Percentiles rank a stretch among this genome's conserved stretches.
Conservation (phyloP, 2,113 vertebrate species). For the Cyanistes caeruleus region DNA sequence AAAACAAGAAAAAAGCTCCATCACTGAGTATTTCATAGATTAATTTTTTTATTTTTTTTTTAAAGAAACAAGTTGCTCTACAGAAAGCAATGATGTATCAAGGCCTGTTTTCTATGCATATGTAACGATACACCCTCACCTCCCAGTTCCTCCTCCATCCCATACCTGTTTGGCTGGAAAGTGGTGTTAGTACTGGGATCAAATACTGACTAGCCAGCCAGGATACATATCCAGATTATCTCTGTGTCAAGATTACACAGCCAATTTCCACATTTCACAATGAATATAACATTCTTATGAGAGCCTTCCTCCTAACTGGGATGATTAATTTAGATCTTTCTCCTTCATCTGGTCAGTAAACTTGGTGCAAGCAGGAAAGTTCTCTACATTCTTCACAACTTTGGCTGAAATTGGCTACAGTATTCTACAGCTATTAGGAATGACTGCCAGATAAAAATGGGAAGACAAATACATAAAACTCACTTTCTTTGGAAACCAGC, state of each 20-base stretch:
- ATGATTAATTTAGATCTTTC: not conserved
- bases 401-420: not conserved
- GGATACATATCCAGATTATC: not conserved
- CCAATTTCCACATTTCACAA: not conserved
- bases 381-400: not conserved
- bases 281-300: not conserved
- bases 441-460: not conserved
- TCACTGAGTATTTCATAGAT: not conserved
- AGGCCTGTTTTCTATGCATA: not conserved
- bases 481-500: not conserved
- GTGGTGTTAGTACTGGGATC: not conserved
- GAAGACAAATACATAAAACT: not conserved
- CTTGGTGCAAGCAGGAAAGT: not conserved
- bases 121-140: not conserved
- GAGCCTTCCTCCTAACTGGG: not conserved
- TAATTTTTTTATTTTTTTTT: not conserved
- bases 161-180: constrained; percentile 40
- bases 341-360: not conserved
- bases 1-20: not conserved
- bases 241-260: not conserved
- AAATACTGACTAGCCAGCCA: not conserved
- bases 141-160: not conserved
- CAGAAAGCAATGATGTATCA: not conserved
- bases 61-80: not conserved
- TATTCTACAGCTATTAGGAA: not conserved